Conservation (phyloP, 1,140 invertebrate genomes). For the Rhagoletis pomonella region DNA sequence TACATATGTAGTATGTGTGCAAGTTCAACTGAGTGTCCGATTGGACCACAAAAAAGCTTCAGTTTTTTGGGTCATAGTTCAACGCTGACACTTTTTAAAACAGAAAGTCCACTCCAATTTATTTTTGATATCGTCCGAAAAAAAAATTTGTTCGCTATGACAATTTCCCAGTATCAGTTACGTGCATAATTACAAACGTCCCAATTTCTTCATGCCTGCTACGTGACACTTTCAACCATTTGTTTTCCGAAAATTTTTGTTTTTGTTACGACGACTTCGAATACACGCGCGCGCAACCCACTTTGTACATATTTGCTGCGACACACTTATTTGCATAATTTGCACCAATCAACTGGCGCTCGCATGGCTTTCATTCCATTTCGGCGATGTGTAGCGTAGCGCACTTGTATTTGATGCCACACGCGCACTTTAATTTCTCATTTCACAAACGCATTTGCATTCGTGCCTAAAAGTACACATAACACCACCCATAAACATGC, state of each 20-base stretch:
- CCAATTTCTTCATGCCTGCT: conserved; percentile 27
- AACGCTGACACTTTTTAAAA: background rate
- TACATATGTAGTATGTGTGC: too few species aligned
- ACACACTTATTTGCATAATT: conserved; percentile 52
- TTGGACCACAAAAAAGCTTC: too few species aligned
- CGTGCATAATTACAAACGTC: conserved; percentile 9
- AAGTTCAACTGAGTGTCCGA: too few species aligned
- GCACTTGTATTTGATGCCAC: conserved; percentile 18
- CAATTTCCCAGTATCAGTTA: background rate
- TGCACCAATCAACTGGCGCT: background rate
- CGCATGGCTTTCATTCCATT: background rate
- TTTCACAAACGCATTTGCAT: conserved; percentile 46
- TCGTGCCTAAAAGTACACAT: conserved; percentile 25
- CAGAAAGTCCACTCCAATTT: background rate
- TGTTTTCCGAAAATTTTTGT: background rate
- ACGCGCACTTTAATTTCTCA: conserved; percentile 46
- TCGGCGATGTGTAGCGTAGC: background rate
- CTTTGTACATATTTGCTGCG: conserved; percentile 15
- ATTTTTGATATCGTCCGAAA: background rate
- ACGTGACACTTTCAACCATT: conserved; percentile 35
- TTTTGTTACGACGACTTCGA: background rate
- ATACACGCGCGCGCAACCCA: background rate
- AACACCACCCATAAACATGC: background rate
- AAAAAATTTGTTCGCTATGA: background rate
- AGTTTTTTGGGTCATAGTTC: background rate